phyloP scores from a whole-genome alignment of 2,888 invertebrate genomes.

The Scaptomyza reducta region DNA sequence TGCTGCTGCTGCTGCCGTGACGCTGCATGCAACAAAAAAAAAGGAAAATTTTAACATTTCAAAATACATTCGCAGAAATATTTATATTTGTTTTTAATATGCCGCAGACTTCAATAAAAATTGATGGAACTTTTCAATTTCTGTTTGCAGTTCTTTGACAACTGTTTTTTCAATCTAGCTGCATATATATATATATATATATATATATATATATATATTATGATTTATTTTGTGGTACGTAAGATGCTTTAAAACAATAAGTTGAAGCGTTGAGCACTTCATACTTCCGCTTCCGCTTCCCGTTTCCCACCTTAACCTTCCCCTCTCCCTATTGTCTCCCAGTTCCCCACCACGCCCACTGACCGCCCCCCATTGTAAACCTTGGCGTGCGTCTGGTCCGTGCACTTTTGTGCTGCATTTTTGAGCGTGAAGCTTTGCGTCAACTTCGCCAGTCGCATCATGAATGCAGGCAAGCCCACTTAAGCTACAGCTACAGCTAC shows the following conservation, averaged over 20 bases:
- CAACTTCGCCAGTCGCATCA: conserved; percentile 82
- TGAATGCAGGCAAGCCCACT: conserved; percentile 58
- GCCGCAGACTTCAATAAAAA: too few species aligned
- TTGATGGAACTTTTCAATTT: too few species aligned
- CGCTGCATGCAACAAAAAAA: conserved; percentile 55
- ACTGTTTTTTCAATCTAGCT: too few species aligned
- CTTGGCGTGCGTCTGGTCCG: conserved; percentile 64
- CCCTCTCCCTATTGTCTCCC: conserved; percentile 4
- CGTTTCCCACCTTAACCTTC: neutral
- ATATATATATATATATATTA: too few species aligned
- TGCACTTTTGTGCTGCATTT: conserved; percentile 77
- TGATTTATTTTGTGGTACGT: too few species aligned
- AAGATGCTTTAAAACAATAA: too few species aligned
- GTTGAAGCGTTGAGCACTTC: too few species aligned
- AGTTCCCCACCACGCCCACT: neutral
- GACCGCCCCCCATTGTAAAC: conserved; percentile 34
- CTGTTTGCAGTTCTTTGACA: too few species aligned
- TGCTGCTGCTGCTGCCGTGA: conserved; percentile 73
- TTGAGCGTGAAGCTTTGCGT: conserved; percentile 80
- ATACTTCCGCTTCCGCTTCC: too few species aligned
- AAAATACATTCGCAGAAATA: neutral
- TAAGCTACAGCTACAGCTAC: conserved; percentile 40
- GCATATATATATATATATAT: too few species aligned
- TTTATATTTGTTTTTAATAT: neutral
- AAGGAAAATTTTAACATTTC: too few species aligned